These are phyloP conservation scores for Motacilla alba DNA, from an alignment of 2,113 vertebrate species.

Conservation along the genomic window DNA sequence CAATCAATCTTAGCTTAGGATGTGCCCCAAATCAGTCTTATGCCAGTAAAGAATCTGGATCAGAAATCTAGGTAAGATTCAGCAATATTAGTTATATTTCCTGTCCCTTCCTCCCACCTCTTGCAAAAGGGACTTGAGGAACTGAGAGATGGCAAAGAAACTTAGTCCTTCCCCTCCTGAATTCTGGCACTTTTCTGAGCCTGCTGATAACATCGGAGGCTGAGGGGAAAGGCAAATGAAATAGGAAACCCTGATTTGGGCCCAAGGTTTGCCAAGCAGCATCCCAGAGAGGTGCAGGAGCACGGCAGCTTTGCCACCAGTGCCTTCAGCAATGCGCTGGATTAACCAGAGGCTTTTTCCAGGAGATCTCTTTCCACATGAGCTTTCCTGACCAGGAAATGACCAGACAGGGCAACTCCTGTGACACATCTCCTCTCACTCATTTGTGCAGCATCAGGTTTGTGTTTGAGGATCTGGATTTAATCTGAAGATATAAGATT, in stretches of 20 bases:
- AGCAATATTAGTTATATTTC: not conserved
- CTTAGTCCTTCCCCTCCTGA: not conserved
- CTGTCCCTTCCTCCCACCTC: not conserved
- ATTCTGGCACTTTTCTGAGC: not conserved
- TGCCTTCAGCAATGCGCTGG: not conserved
- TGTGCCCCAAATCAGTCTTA: not conserved
- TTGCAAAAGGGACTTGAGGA: not conserved
- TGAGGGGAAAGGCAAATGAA: not conserved
- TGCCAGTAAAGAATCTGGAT: not conserved
- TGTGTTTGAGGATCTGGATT: not conserved
- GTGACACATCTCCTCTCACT: not conserved
- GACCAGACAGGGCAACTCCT: not conserved
- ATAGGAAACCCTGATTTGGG: not conserved
- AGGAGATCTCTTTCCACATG: not conserved
- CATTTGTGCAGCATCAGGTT: not conserved
- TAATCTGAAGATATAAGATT: not conserved
- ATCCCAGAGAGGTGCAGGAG: not conserved
- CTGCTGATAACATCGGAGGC: not conserved
- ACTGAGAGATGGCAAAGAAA: not conserved
- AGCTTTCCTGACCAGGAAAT: not conserved
- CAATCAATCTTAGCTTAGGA: not conserved
- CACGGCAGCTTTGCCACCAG: fast-evolving
- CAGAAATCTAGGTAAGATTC: not conserved
- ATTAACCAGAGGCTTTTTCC: not conserved
- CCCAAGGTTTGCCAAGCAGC: not conserved